Conservation (phyloP, 2,797 vertebrate genomes). For the Microctenopoma steveboyesi region DNA sequence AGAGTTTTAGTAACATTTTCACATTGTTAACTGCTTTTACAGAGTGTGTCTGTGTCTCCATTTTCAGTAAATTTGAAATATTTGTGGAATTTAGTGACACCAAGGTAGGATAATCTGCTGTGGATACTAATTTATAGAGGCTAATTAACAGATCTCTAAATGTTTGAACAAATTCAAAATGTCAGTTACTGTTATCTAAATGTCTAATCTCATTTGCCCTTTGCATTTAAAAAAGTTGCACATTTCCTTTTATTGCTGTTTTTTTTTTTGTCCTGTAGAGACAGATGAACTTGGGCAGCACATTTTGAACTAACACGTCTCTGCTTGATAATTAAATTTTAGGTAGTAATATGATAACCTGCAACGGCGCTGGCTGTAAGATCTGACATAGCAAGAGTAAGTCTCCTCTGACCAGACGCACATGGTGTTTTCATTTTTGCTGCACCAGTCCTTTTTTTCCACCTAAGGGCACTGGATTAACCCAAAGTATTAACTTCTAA, state of each 20-base stretch:
- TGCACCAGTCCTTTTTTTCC: conserved; percentile 30
- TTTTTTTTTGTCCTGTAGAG: neutral
- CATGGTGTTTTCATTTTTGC: conserved; percentile 40
- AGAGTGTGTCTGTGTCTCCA: conserved; percentile 14
- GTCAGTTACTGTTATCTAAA: neutral
- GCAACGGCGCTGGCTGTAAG: conserved; percentile 31
- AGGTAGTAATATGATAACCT: conserved; percentile 50
- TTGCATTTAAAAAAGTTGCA: conserved; percentile 5
- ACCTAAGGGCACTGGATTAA: conserved; percentile 34
- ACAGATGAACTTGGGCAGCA: neutral
- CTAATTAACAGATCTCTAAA: conserved; percentile 11
- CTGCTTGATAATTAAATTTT: conserved; percentile 48
- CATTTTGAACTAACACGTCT: conserved; percentile 23
- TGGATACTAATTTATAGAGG: neutral
- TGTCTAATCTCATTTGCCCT: neutral
- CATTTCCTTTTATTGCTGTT: neutral
- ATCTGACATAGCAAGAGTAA: conserved; percentile 45
- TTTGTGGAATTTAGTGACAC: conserved; percentile 6
- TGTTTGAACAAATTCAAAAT: conserved; percentile 1
- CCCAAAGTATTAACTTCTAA: conserved; percentile 25
- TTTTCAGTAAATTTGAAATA: neutral
- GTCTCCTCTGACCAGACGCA: conserved; percentile 36
- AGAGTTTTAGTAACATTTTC: neutral
- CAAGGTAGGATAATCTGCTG: conserved; percentile 17
- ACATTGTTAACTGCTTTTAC: neutral